Evolutionary conservation across 2,113 vertebrate species (phyloP), one percentile per base, ranked within the genome.

Genomic region (Alexandromys fortis): DNA sequence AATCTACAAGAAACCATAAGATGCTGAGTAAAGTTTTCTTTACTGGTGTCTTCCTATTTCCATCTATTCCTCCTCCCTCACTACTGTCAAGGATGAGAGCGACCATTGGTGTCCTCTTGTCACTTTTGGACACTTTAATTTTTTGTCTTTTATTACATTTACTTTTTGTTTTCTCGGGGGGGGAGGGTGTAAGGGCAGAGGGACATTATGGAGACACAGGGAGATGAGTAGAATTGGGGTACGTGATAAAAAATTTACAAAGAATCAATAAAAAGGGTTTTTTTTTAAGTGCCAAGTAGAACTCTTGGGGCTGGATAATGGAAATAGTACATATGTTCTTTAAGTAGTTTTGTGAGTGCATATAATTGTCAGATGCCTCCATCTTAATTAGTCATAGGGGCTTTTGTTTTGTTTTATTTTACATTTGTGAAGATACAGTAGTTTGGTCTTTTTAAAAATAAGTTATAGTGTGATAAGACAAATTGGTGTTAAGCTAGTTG

Each of bases 371-470:
- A 72, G 90, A 92, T 86, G 30, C 61, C 83, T 82, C 14, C 19
- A 79, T 22, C 33, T 90, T 35, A 96, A 87, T 35, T 68, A 67
- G 38, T 86, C 17, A 63, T 45, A 49, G 52, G n/a, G 3, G 14
- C 24, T 45, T 11, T 42, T 72, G 6, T 67, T 67, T 67, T 30
- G 4, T 85, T 65, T 45, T 42, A 3, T 21, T 21, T 30, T 22
- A 13, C 19, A 21, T 24, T 86, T 86, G 35, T n/a, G 1, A 86
- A 67, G 68, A 49, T 13, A 72, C 35, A 55, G 22, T 33, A 65
- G 13, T 86, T 68, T 93, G 79, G 70, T 76, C 63, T 68, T 90
- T 91, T 91, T 42, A 14, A 90, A 94, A 65, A 85, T 65, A 65
- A 85, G 38, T 45, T 47, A 12, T 47, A 49, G 63, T 22, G 28